Percentiles rank a stretch among this genome's conserved stretches.
These are phyloP conservation scores for Tetranychus truncatus DNA, from an alignment of 2,888 invertebrate genomes.

Conservation along the genomic window DNA sequence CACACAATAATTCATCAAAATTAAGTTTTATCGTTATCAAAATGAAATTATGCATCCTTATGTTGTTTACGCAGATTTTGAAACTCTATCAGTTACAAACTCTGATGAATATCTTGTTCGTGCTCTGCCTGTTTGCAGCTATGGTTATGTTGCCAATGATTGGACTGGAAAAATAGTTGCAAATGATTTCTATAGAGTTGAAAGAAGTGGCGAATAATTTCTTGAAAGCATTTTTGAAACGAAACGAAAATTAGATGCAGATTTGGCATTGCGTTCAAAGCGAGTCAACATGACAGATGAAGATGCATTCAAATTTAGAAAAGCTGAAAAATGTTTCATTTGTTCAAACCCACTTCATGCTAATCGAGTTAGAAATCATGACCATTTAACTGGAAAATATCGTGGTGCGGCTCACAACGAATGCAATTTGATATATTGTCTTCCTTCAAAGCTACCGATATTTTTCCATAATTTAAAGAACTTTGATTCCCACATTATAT, in stretches of 20 bases:
- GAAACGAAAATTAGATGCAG: not conserved
- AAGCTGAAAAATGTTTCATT: not conserved
- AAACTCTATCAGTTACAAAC: not conserved
- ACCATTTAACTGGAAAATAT: not conserved
- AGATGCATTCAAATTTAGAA: not conserved
- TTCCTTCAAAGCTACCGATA: not conserved
- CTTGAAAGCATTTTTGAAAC: not conserved
- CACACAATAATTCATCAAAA: not conserved
- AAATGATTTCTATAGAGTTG: not conserved
- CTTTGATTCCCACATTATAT: not conserved
- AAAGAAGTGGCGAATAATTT: not conserved
- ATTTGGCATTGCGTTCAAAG: no score
- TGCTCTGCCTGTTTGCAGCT: not conserved
- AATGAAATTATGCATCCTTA: not conserved
- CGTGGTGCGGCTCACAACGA: not conserved
- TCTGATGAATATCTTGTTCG: not conserved
- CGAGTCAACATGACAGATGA: not conserved
- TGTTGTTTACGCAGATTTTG: conserved; percentile 3
- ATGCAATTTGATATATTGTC: not conserved
- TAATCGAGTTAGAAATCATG: not conserved
- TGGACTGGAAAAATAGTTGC: not conserved
- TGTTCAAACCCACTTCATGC: not conserved
- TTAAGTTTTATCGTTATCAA: not conserved
- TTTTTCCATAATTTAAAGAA: conserved; percentile 6
- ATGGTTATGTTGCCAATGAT: not conserved